phyloP scores from a whole-genome alignment of 1,140 invertebrate species.

The Drosophila serrata region DNA sequence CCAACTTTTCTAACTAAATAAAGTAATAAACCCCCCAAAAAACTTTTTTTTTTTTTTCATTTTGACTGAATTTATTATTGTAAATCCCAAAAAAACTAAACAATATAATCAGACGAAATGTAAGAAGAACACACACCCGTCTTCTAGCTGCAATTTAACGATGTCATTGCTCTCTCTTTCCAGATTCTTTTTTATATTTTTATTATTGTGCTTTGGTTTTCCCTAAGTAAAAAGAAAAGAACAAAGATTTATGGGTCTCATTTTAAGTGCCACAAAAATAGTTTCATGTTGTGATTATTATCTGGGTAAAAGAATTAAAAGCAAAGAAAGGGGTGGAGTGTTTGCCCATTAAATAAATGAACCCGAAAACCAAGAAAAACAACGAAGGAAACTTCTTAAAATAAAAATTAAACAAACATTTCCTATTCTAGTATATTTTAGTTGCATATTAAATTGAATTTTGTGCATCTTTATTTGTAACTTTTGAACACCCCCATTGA shows the following conservation, averaged over 20 bases:
- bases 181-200: conserved; percentile 24
- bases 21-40: conserved; percentile 39
- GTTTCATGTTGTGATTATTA: conserved; percentile 77
- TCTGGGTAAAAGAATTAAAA: conserved; percentile 41
- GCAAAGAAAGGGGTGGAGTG: not conserved
- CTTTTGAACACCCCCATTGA: conserved; percentile 49
- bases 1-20: conserved; percentile 8
- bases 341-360: conserved; percentile 22
- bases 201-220: conserved; percentile 7
- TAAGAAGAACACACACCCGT: conserved; percentile 7
- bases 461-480: conserved; percentile 2
- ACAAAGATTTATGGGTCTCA: conserved; percentile 65
- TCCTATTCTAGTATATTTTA: not conserved
- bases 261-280: conserved; percentile 77
- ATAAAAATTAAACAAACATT: conserved; percentile 15
- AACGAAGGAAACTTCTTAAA: conserved; percentile 10
- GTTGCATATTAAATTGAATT: not conserved
- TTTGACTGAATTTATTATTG: too few relatives aligned
- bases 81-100: conserved; percentile 14
- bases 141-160: conserved; percentile 48
- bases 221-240: conserved; percentile 49
- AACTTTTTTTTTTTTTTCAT: too few relatives aligned
- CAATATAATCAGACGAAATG: conserved; percentile 32
- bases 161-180: conserved; percentile 53
- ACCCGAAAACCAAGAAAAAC: conserved; percentile 13